A percentile compares a stretch with the other conserved stretches of the same genome.
phyloP scores from a whole-genome alignment of 2,797 vertebrate species.

The Discoglossus pictus region DNA sequence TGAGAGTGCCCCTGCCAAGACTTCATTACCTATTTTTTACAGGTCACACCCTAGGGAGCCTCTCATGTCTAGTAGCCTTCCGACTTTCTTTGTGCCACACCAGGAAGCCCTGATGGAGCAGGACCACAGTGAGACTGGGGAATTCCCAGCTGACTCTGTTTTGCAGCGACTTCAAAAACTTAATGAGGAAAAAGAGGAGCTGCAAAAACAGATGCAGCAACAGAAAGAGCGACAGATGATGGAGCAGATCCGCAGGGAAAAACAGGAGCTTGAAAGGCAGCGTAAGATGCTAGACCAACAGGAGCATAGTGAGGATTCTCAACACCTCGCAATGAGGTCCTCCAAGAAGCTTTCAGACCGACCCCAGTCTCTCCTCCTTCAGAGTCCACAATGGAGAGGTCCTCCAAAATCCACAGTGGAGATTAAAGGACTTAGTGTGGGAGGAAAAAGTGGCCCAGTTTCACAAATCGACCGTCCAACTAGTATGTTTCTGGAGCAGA shows the following conservation, averaged over 20 bases:
- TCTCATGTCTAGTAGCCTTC: conserved; percentile 75
- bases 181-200: conserved; percentile 85
- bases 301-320: conserved; percentile 66
- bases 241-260: conserved; percentile 88
- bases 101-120: conserved; percentile 61
- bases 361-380: conserved; percentile 71
- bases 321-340: conserved; percentile 53
- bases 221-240: conserved; percentile 90
- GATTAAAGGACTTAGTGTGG: conserved; percentile 63
- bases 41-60: conserved; percentile 63
- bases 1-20: conserved; percentile 49
- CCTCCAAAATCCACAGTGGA: conserved; percentile 37
- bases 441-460: conserved; percentile 61
- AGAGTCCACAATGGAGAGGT: not conserved
- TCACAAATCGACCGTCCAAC: conserved; percentile 67
- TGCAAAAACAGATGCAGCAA: conserved; percentile 83
- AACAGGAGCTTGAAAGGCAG: conserved; percentile 80
- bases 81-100: conserved; percentile 87
- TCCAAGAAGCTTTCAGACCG: conserved; percentile 62
- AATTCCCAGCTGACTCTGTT: conserved; percentile 62
- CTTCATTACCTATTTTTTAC: conserved; percentile 53
- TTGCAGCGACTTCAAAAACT: conserved; percentile 80
- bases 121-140: conserved; percentile 54
- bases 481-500: conserved; percentile 63
- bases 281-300: conserved; percentile 77